phyloP scores from a whole-genome alignment of 2,888 invertebrate species.

The Orchesella flavescens region DNA sequence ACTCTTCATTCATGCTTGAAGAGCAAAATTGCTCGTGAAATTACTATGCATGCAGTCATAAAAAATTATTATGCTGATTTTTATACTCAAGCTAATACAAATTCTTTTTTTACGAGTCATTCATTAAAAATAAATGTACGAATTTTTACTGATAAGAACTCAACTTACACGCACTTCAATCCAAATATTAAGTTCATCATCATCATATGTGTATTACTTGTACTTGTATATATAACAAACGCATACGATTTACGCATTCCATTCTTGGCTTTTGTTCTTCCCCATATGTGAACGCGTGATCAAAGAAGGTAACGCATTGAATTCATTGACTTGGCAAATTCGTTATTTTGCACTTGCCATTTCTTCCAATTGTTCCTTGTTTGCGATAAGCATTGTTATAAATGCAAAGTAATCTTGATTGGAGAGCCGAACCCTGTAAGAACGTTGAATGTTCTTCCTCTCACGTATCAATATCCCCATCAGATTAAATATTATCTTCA shows the following conservation, averaged over 20 bases:
- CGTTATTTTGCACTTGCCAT: neutral
- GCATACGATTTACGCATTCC: conserved; percentile 35
- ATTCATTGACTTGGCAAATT: no score
- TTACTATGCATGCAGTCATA: neutral
- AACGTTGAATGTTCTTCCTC: neutral
- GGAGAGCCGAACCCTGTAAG: neutral
- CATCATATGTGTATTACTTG: neutral
- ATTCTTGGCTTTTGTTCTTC: neutral
- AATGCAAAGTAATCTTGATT: conserved; percentile 1
- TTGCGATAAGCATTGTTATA: neutral
- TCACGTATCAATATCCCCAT: conserved; percentile 14
- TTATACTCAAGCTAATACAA: neutral
- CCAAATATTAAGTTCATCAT: neutral
- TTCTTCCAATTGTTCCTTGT: neutral
- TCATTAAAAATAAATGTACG: neutral
- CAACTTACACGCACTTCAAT: no score
- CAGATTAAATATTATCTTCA: conserved; percentile 9
- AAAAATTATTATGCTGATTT: neutral
- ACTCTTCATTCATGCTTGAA: conserved; percentile 8
- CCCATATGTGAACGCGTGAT: neutral
- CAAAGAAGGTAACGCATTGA: no score
- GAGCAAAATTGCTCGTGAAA: neutral
- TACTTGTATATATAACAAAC: neutral
- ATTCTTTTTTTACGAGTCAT: conserved; percentile 3
- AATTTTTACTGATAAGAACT: neutral